Evolutionary conservation across 2,113 vertebrate species (phyloP), one percentile per base, ranked within the genome.

Genomic region (Plecotus auritus): DNA sequence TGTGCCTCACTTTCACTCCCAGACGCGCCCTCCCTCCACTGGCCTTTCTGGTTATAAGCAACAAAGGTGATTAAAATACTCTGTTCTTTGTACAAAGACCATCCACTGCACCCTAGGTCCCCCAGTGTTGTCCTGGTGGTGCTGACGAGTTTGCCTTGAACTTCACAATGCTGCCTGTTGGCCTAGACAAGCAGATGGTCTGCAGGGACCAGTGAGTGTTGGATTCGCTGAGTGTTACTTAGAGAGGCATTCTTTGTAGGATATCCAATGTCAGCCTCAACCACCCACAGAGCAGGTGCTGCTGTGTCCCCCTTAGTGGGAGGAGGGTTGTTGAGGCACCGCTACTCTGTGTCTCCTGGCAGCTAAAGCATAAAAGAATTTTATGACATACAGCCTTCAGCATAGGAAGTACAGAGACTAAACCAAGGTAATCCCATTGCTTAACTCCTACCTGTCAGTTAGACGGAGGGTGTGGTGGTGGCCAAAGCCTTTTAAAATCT

Each of bases 71-170:
- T 54, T 69, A 56, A 64, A 84, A 59, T n/a, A 26, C 20, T 64
- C 54, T 2, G 9, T 42, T 69, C 40, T 88, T 69, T 35, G 17
- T 82, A 49, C 82, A 13, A 54, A 90, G 26, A 73, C 30, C 14
- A 7, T 64, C 7, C 4, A 4, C 4, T 0, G 1, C 12, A 4
- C 18, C 28, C 1, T 0, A 0, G 11, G 9, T 20, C 64, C 26
- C 64, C 26, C 22, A 5, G 11, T 47, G 13, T n/a, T 69, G 30
- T 66, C 72, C 7, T 32, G 0, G 3, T 72, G 49, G 18, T 70
- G 40, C 20, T 35, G 10, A 66, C 13, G 5, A 23, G 28, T 47
- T 82, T 77, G 37, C 49, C 42, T 54, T 93, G 35, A 81, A 85
- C 56, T 56, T 61, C 11, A 26, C 54, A 30, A 28, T 11, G 16